Evolutionary conservation across 1,140 invertebrate species (phyloP), one percentile per base, ranked within the genome.

Genomic region (Propsilocerus akamusi): DNA sequence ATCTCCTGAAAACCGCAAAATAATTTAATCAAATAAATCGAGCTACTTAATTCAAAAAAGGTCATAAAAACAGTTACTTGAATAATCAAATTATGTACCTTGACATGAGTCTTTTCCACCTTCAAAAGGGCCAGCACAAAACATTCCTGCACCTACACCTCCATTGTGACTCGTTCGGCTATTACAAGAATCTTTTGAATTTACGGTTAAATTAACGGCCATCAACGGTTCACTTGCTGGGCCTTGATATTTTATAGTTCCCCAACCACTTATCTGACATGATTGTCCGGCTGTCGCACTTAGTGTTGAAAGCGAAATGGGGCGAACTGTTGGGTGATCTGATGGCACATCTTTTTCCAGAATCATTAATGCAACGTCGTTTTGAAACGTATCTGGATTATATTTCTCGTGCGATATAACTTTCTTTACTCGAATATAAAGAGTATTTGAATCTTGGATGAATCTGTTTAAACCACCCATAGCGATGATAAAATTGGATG

Each of bases 261-360:
- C 62, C 62, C 62, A 64, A n/a, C 62, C 62, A 4, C 58, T 54
- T 5, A 62, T 56, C 25, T 61, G 59, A 47, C 62, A 64, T 2
- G 48, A 48, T 20, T 47, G 50, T 0, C 60, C 59, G 26, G 53
- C 47, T 0, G 57, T 49, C 4, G 34, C 34, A 7, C 22, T 20
- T 7, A 6, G 10, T 5, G 17, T 20, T 20, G 34, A 41, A 7
- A 41, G 17, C 5, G 12, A 20, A 41, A 41, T 41, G 5, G 34
- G 34, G 6, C 22, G n/a, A 20, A 20, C 34, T 3, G 34, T 22
- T 1, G 14, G 34, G 22, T 41, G 34, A 20, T 41, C 17, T 2
- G 8, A 7, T 17, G 17, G 34, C 1, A 41, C 17, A 4, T 5
- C 14, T 7, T n/a, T 20, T 5, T 41, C 22, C 10, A 41, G 22